Conservation (phyloP, 1,140 invertebrate genomes). For the Leptinotarsa lineolata region DNA sequence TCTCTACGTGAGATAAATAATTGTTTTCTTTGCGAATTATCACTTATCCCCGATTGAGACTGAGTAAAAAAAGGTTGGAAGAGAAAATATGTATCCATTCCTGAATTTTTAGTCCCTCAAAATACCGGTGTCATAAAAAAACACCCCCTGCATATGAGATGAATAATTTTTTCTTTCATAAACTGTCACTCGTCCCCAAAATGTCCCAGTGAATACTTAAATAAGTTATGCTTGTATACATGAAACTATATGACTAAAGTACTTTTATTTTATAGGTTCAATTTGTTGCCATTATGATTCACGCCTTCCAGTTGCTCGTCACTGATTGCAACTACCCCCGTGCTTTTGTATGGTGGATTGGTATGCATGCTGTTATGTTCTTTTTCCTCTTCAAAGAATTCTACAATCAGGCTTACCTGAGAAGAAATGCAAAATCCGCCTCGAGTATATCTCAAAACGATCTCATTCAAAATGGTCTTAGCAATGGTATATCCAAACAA, state of each 20-base stretch:
- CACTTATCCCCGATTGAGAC: too few species aligned
- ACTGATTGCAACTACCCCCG: conserved; percentile 84
- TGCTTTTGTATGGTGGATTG: conserved; percentile 84
- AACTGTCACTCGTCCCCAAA: too few species aligned
- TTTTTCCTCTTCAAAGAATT: conserved; percentile 91
- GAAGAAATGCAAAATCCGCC: conserved; percentile 24
- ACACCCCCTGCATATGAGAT: too few species aligned
- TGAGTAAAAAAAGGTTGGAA: too few species aligned
- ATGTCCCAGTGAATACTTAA: too few species aligned
- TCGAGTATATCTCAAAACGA: conserved; percentile 19
- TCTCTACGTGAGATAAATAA: too few species aligned
- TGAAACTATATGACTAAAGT: not conserved
- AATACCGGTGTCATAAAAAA: too few species aligned
- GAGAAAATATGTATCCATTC: too few species aligned
- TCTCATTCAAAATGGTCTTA: conserved; percentile 9
- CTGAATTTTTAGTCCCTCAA: too few species aligned
- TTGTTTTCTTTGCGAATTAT: too few species aligned
- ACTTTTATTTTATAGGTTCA: conserved; percentile 65
- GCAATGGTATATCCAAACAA: not conserved
- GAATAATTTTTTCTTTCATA: too few species aligned
- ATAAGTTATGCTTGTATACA: too few species aligned
- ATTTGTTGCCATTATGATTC: conserved; percentile 78
- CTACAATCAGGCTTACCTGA: conserved; percentile 81
- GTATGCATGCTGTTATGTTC: conserved; percentile 89
- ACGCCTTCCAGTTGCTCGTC: conserved; percentile 83